Base-by-base conservation (phyloP, 2,888 invertebrate species). In the Amorpha juglandis region DNA sequence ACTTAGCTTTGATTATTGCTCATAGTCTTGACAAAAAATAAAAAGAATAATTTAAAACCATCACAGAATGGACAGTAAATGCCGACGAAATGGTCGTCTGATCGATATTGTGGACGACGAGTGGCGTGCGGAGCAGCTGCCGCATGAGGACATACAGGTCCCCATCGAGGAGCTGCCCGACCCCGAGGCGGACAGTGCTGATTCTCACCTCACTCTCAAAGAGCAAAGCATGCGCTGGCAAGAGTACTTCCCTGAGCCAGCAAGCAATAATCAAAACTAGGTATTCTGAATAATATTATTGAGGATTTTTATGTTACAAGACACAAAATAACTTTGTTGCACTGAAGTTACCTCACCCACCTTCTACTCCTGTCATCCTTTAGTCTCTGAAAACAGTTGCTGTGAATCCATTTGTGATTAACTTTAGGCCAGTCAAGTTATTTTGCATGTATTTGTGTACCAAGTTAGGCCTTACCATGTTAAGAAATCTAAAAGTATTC, bases 101-200 rank as follows among this genome's bases (percentile, higher is more conserved):
- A 93, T 96, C 72, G 97, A 97, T 84, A 89, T 97, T 67, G 96
- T 98, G 73, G 98, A 98, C 85, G 96, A 97, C 79, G 95, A 96
- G 78, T 99, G 99, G 98, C 95, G 97, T 66, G 95, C 96, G 68
- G 98, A 98, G 81, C 94, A 95, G 77, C 90, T 98, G 58, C 97
- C 97, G 4, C 95, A 96, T 77, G 98, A 98, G 87, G 98, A 98
- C 81, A 97, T 94, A 62, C 85, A 89, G 70, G 98, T 99, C 7
- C 98, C 98, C 1, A 86, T 96, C 63, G 95, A 96, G 80, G 98
- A 98, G 90, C 92, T 99, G 63, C 98, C 98, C 0, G 98, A 99
- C 92, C 97, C 97, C 0, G 98, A 98, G 86, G 97, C 98, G 1
- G 98, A 99, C 87, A 97, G 97, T 75, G 98, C 97, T 27, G 98